Evolutionary conservation across 2,113 vertebrate species (phyloP), one percentile per base, ranked within the genome.

Genomic region (Sylvietta virens): DNA sequence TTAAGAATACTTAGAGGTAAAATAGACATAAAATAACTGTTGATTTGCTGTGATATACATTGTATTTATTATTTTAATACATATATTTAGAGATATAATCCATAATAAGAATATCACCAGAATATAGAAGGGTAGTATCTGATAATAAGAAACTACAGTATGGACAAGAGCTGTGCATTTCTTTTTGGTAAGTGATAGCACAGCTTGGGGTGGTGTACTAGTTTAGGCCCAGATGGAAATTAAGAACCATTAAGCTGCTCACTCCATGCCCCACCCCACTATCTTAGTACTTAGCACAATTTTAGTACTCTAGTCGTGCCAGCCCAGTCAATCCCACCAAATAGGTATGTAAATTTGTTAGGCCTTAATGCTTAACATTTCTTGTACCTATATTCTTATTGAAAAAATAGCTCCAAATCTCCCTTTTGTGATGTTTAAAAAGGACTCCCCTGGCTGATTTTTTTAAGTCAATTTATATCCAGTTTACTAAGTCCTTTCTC

Each of bases 181-280:
- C 23, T 65, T 64, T 88, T 45, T 5, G 7, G 20, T 39, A 77
- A 57, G 50, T 27, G 31, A 8, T 65, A 82, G 48, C 61, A 79
- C 24, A 71, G 4, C 9, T 82, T 72, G 76, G 53, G 35, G 50
- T 47, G 27, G 10, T 37, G 51, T 22, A 10, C 20, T 66, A 31
- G 16, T 42, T 60, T 60, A 22, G 45, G 62, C 27, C 21, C 45
- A 51, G 62, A 21, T 44, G 22, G 37, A 60, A 60, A 77, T 51
- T 14, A 60, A 18, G 18, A 11, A 33, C 33, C 37, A 51, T 33
- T 35, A 30, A 67, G 27, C 37, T 37, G 33, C 37, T 67, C 53
- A 51, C 14, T 33, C 10, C 31, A 37, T 11, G 31, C 9, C 6
- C 4, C 9, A 18, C 16, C 0, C 11, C 40, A 9, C 3, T 35